These are phyloP conservation scores for Cremastinae sp. DNA, from an alignment of 2,888 invertebrate species.

Conservation along the genomic window DNA sequence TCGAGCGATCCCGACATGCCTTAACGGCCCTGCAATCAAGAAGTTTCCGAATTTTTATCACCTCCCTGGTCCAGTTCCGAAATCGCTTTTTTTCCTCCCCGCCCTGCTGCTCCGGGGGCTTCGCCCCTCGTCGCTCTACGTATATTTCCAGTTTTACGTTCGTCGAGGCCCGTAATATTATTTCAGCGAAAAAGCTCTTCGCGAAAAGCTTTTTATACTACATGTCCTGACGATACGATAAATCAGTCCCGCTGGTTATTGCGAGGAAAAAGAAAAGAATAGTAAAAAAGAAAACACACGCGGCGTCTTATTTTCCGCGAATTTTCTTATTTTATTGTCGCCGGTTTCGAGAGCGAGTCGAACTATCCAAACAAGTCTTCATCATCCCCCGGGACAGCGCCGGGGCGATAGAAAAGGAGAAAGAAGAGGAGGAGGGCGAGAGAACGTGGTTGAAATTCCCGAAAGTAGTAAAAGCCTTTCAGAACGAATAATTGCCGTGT, in stretches of 20 bases:
- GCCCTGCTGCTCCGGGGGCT: too few species aligned
- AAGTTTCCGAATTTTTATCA: too few species aligned
- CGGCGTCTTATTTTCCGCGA: background rate
- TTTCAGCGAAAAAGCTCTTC: too few species aligned
- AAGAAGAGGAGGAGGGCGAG: background rate
- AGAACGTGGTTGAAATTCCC: constrained; percentile 6
- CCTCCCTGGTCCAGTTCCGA: background rate
- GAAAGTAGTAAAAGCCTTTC: constrained; percentile 38
- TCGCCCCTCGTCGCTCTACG: too few species aligned
- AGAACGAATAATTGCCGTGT: constrained; percentile 36
- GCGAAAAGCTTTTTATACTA: background rate
- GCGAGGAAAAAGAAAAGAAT: background rate
- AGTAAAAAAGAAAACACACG: too few species aligned
- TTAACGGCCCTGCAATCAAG: too few species aligned
- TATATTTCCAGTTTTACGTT: constrained; percentile 14
- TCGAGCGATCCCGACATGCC: too few species aligned
- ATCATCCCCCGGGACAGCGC: constrained; percentile 8
- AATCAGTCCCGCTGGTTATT: too few species aligned
- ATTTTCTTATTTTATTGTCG: background rate
- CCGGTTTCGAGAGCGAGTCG: background rate
- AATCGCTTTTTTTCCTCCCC: constrained; percentile 9
- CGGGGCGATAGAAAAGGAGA: background rate
- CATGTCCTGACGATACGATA: background rate
- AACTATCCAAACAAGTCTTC: constrained; percentile 20
- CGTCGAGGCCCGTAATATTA: constrained; percentile 15